Evolutionary conservation across 2,113 vertebrate species (phyloP), one percentile per base, ranked within the genome.

Genomic region (Saccopteryx bilineata): DNA sequence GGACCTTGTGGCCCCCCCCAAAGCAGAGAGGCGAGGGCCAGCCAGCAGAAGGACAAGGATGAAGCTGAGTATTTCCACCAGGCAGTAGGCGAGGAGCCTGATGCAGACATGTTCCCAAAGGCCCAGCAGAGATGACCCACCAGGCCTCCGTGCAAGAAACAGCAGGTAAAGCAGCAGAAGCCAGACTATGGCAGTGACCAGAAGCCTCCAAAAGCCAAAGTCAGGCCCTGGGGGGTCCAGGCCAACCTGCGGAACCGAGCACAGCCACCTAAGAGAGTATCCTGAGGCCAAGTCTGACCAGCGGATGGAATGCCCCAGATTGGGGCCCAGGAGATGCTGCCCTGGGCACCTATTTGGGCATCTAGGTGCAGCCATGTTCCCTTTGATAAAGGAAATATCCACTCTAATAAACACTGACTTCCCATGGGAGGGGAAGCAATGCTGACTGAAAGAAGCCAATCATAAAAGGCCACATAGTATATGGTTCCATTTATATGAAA

Each of bases 51-150:
- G 0, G 98, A 99, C 0, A 99, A 99, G 3, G 99, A 99, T 1
- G 99, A 99, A 17, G 98, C 98, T 0, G 99, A 99, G 60, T 99
- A 99, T 96, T 99, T 99, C 96, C 98, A 99, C 74, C 99, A 99
- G 97, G 99, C 99, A 10, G 99, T 99, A 8, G 99, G 99, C 71
- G 86, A 98, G 96, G 99, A 99, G 48, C 99, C 99, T 0, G 99
- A 99, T 0, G 98, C 88, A 98, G 97, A 98, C 33, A 89, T 97
- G 96, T 98, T 98, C 26, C 96, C 95, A 0, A 39, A 48, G 21
- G 28, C 90, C 28, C 96, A 68, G 56, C 39, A 15, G 9, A 83
- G 79, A 39, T 54, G 15, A 56, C 33, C 24, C 0, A 0, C 12
- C 0, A 5, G 82, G 10, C 69, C 92, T 46, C 66, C 58, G 0